Percentiles rank a stretch among this genome's conserved stretches.
Conservation (phyloP, 1,140 invertebrate genomes). For the Cyclina sinensis region DNA sequence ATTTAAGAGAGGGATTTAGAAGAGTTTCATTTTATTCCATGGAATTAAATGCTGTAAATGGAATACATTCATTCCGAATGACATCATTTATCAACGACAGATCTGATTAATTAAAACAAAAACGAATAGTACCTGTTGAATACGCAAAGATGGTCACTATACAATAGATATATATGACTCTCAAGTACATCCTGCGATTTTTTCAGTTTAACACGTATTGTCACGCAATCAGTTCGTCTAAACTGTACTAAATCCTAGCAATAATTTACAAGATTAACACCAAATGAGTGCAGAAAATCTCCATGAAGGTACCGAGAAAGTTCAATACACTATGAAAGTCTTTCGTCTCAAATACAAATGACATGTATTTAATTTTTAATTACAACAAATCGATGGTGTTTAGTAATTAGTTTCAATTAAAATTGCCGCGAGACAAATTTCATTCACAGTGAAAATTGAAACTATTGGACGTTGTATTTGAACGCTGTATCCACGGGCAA, state of each 20-base stretch:
- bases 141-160: not conserved
- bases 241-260: not conserved
- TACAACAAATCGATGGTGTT: not conserved
- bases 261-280: no score
- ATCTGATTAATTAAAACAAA: no score
- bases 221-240: not conserved
- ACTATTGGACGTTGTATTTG: slow-evolving; percentile 14
- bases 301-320: not conserved
- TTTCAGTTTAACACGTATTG: not conserved
- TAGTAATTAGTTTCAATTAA: not conserved
- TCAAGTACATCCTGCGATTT: not conserved
- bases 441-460: not conserved
- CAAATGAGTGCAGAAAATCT: no score
- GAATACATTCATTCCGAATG: no score
- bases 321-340: not conserved
- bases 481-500: not conserved
- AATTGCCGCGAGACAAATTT: not conserved
- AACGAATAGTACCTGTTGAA: slow-evolving; percentile 20
- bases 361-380: slow-evolving; percentile 1
- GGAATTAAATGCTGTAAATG: no score
- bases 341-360: not conserved
- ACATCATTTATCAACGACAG: no score
- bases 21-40: no score
- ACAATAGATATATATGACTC: not conserved
- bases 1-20: no score